Evolutionary conservation across 2,888 invertebrate species (phyloP).

Genomic region (Cloeon dipterum): DNA sequence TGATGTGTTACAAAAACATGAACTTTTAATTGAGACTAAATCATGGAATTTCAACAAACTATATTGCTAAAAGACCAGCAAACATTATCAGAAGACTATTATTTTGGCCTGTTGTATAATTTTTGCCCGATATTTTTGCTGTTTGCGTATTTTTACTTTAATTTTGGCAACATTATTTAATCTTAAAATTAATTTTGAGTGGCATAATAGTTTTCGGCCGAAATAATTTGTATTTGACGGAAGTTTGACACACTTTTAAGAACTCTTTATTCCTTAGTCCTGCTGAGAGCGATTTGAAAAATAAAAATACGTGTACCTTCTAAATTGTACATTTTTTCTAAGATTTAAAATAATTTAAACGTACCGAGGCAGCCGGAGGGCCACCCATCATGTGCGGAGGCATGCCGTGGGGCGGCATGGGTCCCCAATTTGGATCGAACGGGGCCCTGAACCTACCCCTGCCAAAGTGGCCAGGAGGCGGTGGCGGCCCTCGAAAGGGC

Average conservation of each 20-base stretch:
- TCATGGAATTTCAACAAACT: background rate
- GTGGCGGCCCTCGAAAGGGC: slow-evolving; percentile 34
- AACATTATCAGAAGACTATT: too few relatives aligned
- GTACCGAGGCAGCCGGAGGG: slow-evolving; percentile 29
- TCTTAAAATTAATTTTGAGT: too few relatives aligned
- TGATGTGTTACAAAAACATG: background rate
- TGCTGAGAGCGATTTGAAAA: too few relatives aligned
- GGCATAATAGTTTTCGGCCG: too few relatives aligned
- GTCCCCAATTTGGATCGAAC: slow-evolving; percentile 47
- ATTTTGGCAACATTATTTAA: too few relatives aligned
- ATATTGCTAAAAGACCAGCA: background rate
- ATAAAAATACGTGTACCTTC: background rate
- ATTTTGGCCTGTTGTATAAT: too few relatives aligned
- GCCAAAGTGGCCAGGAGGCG: slow-evolving; percentile 19
- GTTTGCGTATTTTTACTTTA: too few relatives aligned
- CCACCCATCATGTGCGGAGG: slow-evolving; percentile 24
- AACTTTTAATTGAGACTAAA: too few relatives aligned
- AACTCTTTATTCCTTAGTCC: too few relatives aligned
- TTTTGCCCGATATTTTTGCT: too few relatives aligned
- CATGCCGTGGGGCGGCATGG: slow-evolving; percentile 21
- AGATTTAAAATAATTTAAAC: slow-evolving; percentile 5
- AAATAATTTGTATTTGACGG: too few relatives aligned
- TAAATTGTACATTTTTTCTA: slow-evolving; percentile 4
- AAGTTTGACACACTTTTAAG: too few relatives aligned
- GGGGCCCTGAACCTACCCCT: slow-evolving; percentile 24